These are phyloP conservation scores for Blastobasis lacticolella DNA, from an alignment of 2,888 invertebrate species.

Conservation along the genomic window DNA sequence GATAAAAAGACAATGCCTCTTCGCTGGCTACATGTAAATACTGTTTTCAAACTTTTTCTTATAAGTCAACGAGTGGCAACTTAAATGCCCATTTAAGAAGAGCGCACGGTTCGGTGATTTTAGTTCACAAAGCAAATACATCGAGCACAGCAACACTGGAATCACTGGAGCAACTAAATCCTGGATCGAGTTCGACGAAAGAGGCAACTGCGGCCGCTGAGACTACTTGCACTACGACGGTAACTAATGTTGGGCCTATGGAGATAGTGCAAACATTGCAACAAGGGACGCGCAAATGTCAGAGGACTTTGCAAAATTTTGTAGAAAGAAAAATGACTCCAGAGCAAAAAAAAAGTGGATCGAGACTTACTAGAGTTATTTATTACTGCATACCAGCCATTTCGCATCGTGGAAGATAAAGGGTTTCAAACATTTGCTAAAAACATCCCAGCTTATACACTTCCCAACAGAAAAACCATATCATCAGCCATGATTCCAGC, in stretches of 20 bases:
- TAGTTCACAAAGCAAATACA: not conserved
- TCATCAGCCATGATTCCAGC: not conserved
- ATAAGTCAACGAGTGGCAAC: not conserved
- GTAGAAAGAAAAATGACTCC: too few species aligned
- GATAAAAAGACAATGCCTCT: not conserved
- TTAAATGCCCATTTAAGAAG: not conserved
- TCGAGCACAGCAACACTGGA: too few species aligned
- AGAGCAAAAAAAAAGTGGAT: not conserved
- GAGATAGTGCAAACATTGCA: not conserved
- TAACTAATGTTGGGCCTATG: not conserved
- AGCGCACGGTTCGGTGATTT: not conserved
- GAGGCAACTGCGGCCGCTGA: not conserved
- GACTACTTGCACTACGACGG: not conserved
- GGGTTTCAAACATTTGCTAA: conserved; percentile 7
- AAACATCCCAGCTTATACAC: conserved; percentile 11
- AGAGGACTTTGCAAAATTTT: not conserved
- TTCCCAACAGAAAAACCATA: conserved; percentile 10
- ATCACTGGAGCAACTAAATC: too few species aligned
- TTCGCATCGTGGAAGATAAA: conserved; percentile 9
- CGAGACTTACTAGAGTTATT: conserved; percentile 6
- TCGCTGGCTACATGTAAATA: not conserved
- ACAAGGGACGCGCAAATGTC: not conserved
- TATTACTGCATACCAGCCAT: conserved; percentile 9
- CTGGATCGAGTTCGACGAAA: not conserved
- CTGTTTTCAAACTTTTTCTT: not conserved